These are phyloP conservation scores for Hyles euphorbiae DNA, from an alignment of 1,140 invertebrate species.

Conservation along the genomic window DNA sequence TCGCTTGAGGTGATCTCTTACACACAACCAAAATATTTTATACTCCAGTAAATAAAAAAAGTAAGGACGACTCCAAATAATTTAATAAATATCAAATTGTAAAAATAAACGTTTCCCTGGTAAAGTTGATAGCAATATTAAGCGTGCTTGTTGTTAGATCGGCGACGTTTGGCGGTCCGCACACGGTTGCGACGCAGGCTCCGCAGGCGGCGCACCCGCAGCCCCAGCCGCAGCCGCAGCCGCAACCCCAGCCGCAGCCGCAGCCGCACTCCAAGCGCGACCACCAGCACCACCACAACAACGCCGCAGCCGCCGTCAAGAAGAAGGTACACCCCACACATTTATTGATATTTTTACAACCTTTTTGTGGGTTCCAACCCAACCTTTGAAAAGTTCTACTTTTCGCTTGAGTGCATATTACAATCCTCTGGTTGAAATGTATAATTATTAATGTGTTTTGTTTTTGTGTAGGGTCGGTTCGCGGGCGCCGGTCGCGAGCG, in stretches of 20 bases:
- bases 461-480: conserved; percentile 33
- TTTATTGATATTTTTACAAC: no score
- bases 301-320: conserved; percentile 38
- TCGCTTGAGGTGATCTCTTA: no score
- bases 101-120: not conserved
- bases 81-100: not conserved
- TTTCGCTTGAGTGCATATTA: no score
- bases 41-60: not conserved
- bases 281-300: conserved; percentile 37
- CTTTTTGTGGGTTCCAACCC: no score
- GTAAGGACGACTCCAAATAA: not conserved
- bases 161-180: conserved; percentile 11
- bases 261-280: conserved; percentile 44
- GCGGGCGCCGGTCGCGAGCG: conserved; percentile 25
- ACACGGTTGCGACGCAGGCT: no score
- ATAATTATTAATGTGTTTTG: no score
- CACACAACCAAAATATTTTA: no score
- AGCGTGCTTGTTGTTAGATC: conserved; percentile 2
- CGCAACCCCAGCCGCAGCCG: conserved; percentile 23
- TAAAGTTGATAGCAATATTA: not conserved
- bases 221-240: conserved; percentile 6
- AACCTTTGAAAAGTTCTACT: no score
- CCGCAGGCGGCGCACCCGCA: conserved; percentile 5
- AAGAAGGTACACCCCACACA: conserved; percentile 43
- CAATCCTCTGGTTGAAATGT: no score